A percentile compares a stretch with the other conserved stretches of the same genome.
Conservation (phyloP, 2,888 invertebrate species). For the Cosmia trapezina region DNA sequence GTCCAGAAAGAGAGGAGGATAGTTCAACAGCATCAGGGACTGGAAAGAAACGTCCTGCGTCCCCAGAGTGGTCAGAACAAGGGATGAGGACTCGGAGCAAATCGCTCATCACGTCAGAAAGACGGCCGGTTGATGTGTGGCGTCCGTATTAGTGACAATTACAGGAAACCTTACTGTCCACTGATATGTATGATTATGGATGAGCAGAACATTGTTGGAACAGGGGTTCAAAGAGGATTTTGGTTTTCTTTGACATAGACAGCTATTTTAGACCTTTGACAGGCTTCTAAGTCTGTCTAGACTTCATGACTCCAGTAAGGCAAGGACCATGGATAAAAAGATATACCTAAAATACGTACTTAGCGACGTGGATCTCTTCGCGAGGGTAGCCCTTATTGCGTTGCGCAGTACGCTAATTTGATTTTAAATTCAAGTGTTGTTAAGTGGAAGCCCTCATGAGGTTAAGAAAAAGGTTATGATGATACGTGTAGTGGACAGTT, state of each 20-base stretch:
- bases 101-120: conserved; percentile 84
- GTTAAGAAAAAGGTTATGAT: conserved; percentile 21
- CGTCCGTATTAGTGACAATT: conserved; percentile 81
- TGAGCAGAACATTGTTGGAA: conserved; percentile 7
- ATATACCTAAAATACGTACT: background rate
- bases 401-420: background rate
- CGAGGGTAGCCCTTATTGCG: background rate
- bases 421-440: conserved; percentile 13
- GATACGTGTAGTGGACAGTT: conserved; percentile 54
- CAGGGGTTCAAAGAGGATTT: background rate
- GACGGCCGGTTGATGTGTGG: conserved; percentile 93
- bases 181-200: conserved; percentile 41
- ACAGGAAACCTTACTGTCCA: conserved; percentile 43
- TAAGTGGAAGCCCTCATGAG: background rate
- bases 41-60: conserved; percentile 89
- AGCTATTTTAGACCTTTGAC: background rate
- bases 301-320: background rate
- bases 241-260: background rate
- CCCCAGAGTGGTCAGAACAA: conserved; percentile 88
- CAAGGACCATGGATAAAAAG: background rate
- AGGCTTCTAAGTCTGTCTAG: background rate
- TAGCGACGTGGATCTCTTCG: background rate
- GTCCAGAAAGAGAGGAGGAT: conserved; percentile 86
- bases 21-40: conserved; percentile 80
- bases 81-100: conserved; percentile 86